A percentile compares a stretch with the other conserved stretches of the same genome.
Conservation (phyloP, 37 sponge, comb jelly and placozoan genomes). For the Sycon ciliatum region DNA sequence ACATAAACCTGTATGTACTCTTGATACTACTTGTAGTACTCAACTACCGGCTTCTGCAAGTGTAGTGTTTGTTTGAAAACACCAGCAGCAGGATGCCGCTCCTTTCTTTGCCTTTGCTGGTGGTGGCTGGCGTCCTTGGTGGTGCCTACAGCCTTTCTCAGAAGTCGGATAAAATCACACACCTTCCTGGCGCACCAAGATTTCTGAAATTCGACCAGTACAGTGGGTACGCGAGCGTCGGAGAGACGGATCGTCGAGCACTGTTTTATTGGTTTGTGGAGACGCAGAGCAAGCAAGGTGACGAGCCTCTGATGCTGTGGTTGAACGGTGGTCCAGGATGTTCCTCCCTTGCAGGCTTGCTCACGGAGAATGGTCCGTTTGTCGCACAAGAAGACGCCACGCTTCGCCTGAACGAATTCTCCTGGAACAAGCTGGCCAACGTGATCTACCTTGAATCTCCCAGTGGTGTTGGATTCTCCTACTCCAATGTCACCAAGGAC, state of each 20-base stretch:
- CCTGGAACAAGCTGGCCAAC: constrained; percentile 50
- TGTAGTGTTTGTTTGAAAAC: no score
- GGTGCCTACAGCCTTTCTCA: no score
- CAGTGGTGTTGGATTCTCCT: constrained; percentile 50
- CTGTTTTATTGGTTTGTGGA: constrained; percentile 65
- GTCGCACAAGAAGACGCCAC: not conserved
- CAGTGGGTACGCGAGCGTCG: constrained; percentile 28
- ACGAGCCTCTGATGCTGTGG: constrained; percentile 34
- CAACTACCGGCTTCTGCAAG: no score
- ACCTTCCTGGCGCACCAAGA: constrained; percentile 26
- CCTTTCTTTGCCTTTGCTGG: no score
- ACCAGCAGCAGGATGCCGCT: no score
- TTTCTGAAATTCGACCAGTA: constrained; percentile 28
- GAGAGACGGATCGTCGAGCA: constrained; percentile 22
- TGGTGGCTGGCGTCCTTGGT: no score
- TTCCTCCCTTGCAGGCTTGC: constrained; percentile 35
- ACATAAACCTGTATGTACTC: no score
- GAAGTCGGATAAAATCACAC: constrained; percentile 21
- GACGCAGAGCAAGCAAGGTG: constrained; percentile 19
- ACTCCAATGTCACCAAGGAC: constrained; percentile 27
- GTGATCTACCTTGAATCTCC: constrained; percentile 48
- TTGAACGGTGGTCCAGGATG: constrained; percentile 51
- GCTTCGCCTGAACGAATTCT: constrained; percentile 17
- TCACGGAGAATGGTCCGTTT: constrained; percentile 19
- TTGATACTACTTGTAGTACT: no score